Evolutionary conservation across 64 coral and sea anemone species (phyloP), one percentile per base, ranked within the genome.

Genomic region (Catalaphyllia jardinei): DNA sequence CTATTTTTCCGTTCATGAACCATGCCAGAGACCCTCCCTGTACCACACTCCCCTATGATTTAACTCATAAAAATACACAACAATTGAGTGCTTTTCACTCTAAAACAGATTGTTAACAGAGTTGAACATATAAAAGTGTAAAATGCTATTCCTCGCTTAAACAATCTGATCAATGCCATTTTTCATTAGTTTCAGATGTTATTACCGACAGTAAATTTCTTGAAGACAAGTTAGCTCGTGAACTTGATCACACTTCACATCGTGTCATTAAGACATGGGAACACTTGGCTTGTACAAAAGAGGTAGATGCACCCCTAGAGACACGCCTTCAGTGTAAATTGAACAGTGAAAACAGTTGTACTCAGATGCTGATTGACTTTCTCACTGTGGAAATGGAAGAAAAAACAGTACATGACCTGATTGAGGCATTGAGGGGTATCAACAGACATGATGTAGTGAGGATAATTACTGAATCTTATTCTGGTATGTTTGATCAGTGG

Each of bases 241-340:
- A 16, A 10, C 81, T 85, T 69, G 63, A 85, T 51, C 62, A 35
- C 62, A 85, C 81, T 18, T 46, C 31, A 15, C 31, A 71, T 31
- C 62, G 62, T 29, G 22, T 46, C 17, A 85, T 85, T 2, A 67
- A 51, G 5, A 51, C 0, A 33, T 85, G 81, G 81, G 81, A 85
- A 85, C 31, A 85, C 51, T 33, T 85, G 62, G 62, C 81, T 12
- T 85, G 81, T 29, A 85, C 81, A 71, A 24, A 71, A 19, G 35
- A 71, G 71, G 67, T 85, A 29, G 18, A 42, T 71, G 81, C 81
- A 49, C 63, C 81, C 13, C 35, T 71, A 19, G 81, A 85, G 35
- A 38, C 65, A 2, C 31, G 62, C 0, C 62, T 85, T 14, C 65
- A n/a, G 5, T 71, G 81, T 28, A 71, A 71, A 85, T 6, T 85